Evolutionary conservation across 2,888 invertebrate species (phyloP), one percentile per base, ranked within the genome.

Genomic region (Heliconius ethilla): DNA sequence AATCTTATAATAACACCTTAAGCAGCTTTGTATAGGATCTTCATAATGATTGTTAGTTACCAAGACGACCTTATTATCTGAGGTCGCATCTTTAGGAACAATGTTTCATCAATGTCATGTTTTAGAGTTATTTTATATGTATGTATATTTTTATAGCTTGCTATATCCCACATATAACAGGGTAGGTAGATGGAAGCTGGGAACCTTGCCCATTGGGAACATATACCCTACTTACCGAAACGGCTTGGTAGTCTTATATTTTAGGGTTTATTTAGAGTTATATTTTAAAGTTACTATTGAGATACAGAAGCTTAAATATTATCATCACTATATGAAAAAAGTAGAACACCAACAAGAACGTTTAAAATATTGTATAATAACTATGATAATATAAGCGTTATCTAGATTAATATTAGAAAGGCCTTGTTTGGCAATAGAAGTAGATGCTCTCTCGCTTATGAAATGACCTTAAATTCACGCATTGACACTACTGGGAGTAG

Each of bases 21-120:
- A 45, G 27, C 40, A 65, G 25, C 5, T 65, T 45, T 63, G 63
- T 63, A 29, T 40, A 74, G 45, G 27, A 37, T 63, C 65, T 40
- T 65, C 27, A n/a, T 65, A 65, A 74, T 45, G 37, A 65, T 74
- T 65, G 63, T 74, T 69, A 40, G 40, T 45, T 69, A 15, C 33
- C 29, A 59, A 72, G 33, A 72, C 72, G 74, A 74, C 74, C 74
- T 74, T 74, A 74, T 63, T 45, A 63, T 74, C 63, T 45, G 22
- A 74, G 74, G 65, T 74, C 63, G 45, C 33, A 72, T 72, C 72
- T 72, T 72, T 72, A 59, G 72, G 59, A 72, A 33, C 55, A 33
- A 3, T n/a, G 59, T 33, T 72, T 37, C 55, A 37, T 72, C 72
- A 72, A 72, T 59, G 72, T 72, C 72, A 72, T 72, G 25, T 59